Evolutionary conservation across 2,797 vertebrate species (phyloP), one percentile per base, ranked within the genome.

Genomic region (Antennarius maculatus): DNA sequence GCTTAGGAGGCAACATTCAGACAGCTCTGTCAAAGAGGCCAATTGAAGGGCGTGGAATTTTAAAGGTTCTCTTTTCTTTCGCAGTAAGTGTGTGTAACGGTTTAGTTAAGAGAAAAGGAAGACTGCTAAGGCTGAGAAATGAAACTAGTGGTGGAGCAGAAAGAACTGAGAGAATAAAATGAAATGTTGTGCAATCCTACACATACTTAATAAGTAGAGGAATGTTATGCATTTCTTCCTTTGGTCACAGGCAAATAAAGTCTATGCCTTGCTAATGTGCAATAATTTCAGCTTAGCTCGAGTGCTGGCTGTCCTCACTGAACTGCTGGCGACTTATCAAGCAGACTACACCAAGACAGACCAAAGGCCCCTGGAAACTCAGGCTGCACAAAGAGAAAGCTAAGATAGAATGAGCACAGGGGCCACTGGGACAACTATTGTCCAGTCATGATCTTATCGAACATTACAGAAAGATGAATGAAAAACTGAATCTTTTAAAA

Each of bases 231-330:
- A 18, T 50, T 7, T 39, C 31, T 48, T 10, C 46, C 2, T 50
- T 55, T 34, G 41, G 39, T 49, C 18, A 61, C 16, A 41, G 3
- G 28, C 3, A 28, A 27, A 49, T 28, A 18, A 9, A 31, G 37
- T 6, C 0, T 78, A 66, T 41, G 28, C 14, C 41, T 58, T 11
- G 9, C 54, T 72, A 54, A 67, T 68, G 77, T 79, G 76, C 54
- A 74, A 63, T 59, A 71, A 72, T 66, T 82, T 70, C 54, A 45
- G 83, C 91, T 91, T 83, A 82, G 41, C 56, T 57, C 67, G 56
- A 29, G 64, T 67, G 53, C 61, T 74, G 69, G 37, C 68, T 77
- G 74, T 80, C 79, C 77, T 81, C 69, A 6, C 68, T 50, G 56
- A 82, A 71, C 66, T 68, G 41, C 5, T 0, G 54, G 66, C 52